Base-by-base conservation (phyloP, 2,888 invertebrate species). In the Bibio marci region DNA sequence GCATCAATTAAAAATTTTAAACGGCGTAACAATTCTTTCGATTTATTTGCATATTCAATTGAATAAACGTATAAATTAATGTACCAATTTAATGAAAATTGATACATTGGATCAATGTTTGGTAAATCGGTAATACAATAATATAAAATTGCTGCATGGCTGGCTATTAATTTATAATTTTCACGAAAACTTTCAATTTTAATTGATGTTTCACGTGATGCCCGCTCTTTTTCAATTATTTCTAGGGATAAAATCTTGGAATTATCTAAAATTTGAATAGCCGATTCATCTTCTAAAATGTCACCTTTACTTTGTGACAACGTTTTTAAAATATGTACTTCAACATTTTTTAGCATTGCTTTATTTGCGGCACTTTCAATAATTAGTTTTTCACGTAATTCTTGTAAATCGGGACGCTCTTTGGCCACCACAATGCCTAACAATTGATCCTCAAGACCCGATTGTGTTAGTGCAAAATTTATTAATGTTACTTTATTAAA, bases 1-100 rank as follows among this genome's bases (percentile, higher is more conserved):
- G 80, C 73, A 17, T 80, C 76, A 37, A 80, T 82, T 41, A 92
- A 71, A 40, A 72, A 78, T n/a, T 69, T 65, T 4, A 88, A 74
- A n/a, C 90, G 71, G 38, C 76, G 69, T 3, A 71, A 64, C 43
- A 87, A 69, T 47, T 85, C 77, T 47, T 73, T 82, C 63, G 67
- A 52, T 41, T 62, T 60, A 46, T 62, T 62, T 3, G 62, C 58
- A 40, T 53, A 55, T 45, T 62, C 63, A 44, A 62, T 61, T 8
- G 62, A 62, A 41, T 52, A 58, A 47, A 56, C 52, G 34, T 62
- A 62, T 37, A 91, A 74, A 45, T 73, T 73, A 49, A 87, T 77
- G 55, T 88, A 92, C 91, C 91, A 92, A 52, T 81, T 82, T 14
- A 92, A 66, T 0, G 91, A 91, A 59, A 90, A 92, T 58, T 91